Evolutionary conservation across 2,888 invertebrate genomes (phyloP), one percentile per base, ranked within the genome.

Genomic region (Pteria penguin): DNA sequence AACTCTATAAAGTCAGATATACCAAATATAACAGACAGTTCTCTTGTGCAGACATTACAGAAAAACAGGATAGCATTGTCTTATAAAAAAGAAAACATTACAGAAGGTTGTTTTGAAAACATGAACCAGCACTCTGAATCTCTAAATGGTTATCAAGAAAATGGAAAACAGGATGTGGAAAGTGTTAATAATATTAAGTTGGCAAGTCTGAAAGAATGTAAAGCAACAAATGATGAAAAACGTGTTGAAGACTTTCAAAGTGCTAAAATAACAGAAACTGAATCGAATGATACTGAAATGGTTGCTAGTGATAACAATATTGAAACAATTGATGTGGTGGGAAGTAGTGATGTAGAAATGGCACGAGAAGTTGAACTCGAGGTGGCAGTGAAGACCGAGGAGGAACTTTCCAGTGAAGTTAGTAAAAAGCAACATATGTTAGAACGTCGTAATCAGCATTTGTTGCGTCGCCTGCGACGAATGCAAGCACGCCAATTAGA

Each of bases 401-500:
- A 68, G 32, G 69, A 75, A 57, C 58, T 78, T 32, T 65, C 58
- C 58, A 76, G 69, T 52, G 72, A 83, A 70, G 72, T 82, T 14
- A 72, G 75, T n/a, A 80, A 80, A 54, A 88, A 92, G 32, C 95
- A 96, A 87, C 93, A 93, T 66, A 94, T 95, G 72, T 93, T 96
- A 70, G 95, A 95, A 87, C 93, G 95, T 54, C 94, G 95, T 81
- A 94, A 95, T 85, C 95, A 96, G 65, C 95, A 95, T 89, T 92
- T 97, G 69, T 90, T 95, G 85, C 93, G 96, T 82, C 94, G 97
- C 80, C 92, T 96, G 76, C 93, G 96, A 18, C 96, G 96, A 89
- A 92, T 96, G 29, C 96, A 97, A 90, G 94, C 95, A 0, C 94
- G 95, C 69, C 93, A 95, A 45, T 94, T 96, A 90, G 96, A 96